These are phyloP conservation scores for Scrobipalpa atriplicella DNA, from an alignment of 2,888 invertebrate species.

Conservation along the genomic window DNA sequence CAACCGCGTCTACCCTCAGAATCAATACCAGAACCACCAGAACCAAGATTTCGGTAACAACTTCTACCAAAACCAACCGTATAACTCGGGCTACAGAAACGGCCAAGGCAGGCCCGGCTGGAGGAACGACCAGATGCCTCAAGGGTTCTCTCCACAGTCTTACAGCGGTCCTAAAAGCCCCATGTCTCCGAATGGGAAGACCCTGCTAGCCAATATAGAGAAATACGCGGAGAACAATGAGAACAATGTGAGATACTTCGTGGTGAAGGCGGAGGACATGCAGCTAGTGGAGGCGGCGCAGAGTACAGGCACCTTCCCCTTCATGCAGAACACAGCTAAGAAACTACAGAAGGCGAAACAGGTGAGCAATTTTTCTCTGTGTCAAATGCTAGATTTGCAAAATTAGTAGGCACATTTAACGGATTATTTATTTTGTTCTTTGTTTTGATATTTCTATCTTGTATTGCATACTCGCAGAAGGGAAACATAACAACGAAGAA, in stretches of 20 bases:
- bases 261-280: constrained; percentile 83
- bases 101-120: constrained; percentile 52
- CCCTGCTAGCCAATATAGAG: constrained; percentile 67
- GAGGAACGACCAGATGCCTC: constrained; percentile 49
- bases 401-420: no score
- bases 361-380: constrained; percentile 57
- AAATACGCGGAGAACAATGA: constrained; percentile 53
- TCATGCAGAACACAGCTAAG: constrained; percentile 83
- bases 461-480: no score
- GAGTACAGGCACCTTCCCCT: constrained; percentile 80
- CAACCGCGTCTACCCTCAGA: constrained; percentile 51
- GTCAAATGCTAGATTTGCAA: no score
- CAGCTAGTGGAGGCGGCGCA: constrained; percentile 82
- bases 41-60: constrained; percentile 39
- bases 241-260: constrained; percentile 73
- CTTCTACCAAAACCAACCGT: constrained; percentile 29
- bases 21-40: constrained; percentile 48
- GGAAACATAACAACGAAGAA: no score
- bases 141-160: constrained; percentile 56
- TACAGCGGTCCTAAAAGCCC: constrained; percentile 60
- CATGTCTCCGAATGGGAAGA: constrained; percentile 66
- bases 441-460: no score
- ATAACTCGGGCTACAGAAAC: constrained; percentile 53
- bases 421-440: no score
- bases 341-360: constrained; percentile 83